A percentile compares a stretch with the other conserved stretches of the same genome.
Evolutionary conservation across 1,140 invertebrate genomes (phyloP).

Genomic region (Sycophila sp.): DNA sequence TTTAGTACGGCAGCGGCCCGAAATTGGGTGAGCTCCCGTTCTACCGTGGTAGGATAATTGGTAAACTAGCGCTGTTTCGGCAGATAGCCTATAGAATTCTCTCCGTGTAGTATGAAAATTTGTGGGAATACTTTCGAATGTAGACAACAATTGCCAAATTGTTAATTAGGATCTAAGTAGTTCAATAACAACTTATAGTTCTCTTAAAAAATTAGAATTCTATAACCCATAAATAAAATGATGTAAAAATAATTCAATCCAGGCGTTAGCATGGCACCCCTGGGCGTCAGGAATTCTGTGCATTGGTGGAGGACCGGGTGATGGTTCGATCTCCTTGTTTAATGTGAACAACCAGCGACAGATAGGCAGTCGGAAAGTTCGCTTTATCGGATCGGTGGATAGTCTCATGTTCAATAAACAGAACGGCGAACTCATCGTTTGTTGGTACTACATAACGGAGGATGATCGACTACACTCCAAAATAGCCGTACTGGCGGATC

Average conservation of each 20-base stretch:
- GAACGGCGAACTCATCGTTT: slow-evolving; percentile 54
- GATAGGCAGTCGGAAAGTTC: slow-evolving; percentile 36
- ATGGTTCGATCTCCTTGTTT: slow-evolving; percentile 51
- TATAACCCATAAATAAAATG: too few species aligned
- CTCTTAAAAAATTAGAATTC: too few species aligned
- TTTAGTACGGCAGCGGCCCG: too few species aligned
- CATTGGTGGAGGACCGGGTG: slow-evolving; percentile 45
- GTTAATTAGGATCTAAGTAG: too few species aligned
- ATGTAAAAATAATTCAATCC: slow-evolving; percentile 7
- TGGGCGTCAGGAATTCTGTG: slow-evolving; percentile 44
- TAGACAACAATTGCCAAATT: too few species aligned
- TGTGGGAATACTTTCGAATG: too few species aligned
- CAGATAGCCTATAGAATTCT: too few species aligned
- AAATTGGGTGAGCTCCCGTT: too few species aligned
- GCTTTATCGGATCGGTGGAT: slow-evolving; percentile 43
- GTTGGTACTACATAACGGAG: slow-evolving; percentile 46
- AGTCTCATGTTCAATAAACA: slow-evolving; percentile 53
- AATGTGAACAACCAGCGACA: slow-evolving; percentile 42
- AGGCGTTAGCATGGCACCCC: slow-evolving; percentile 56
- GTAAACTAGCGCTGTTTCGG: too few species aligned
- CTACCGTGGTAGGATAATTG: too few species aligned
- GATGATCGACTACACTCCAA: slow-evolving; percentile 18
- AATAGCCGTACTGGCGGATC: slow-evolving; percentile 45
- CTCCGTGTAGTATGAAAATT: too few species aligned
- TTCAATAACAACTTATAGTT: too few species aligned